A percentile compares a stretch with the other conserved stretches of the same genome.
Conservation (phyloP, 2,113 vertebrate species). For the Hassar affinis region DNA sequence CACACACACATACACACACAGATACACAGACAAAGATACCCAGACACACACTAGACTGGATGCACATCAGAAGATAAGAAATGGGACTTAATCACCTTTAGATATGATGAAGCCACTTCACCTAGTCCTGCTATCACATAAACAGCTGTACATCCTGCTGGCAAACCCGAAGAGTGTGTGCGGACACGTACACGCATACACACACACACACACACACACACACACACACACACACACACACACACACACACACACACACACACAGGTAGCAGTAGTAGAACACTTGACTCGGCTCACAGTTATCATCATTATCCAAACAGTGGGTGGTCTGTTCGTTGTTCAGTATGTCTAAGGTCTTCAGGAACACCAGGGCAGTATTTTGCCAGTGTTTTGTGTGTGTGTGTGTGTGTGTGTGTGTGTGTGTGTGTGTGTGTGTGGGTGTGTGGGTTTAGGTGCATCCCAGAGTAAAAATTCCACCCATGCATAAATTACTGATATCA, state of each 20-base stretch:
- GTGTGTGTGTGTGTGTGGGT: too few species aligned
- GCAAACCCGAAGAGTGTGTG: constrained; percentile 3
- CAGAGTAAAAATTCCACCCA: background rate
- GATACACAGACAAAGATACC: constrained; percentile 27
- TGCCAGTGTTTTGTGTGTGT: too few species aligned
- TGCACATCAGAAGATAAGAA: constrained; percentile 76
- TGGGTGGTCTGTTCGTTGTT: constrained; percentile 47
- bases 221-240: constrained; percentile 7
- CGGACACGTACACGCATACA: background rate
- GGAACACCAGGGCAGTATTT: constrained; percentile 45
- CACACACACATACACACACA: constrained; percentile 22
- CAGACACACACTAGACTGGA: constrained; percentile 51
- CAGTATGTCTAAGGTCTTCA: constrained; percentile 47
- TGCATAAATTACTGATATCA: background rate
- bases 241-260: constrained; percentile 39
- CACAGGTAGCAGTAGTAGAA: constrained; percentile 40
- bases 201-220: constrained; percentile 43
- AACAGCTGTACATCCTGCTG: constrained; percentile 58
- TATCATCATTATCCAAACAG: constrained; percentile 55
- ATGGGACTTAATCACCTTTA: constrained; percentile 70
- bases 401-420: too few species aligned
- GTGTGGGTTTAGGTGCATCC: background rate
- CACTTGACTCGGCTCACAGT: constrained; percentile 56
- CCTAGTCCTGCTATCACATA: constrained; percentile 61
- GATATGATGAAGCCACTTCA: constrained; percentile 71